Conservation (phyloP, 2,113 vertebrate genomes). For the Myiozetetes cayanensis region DNA sequence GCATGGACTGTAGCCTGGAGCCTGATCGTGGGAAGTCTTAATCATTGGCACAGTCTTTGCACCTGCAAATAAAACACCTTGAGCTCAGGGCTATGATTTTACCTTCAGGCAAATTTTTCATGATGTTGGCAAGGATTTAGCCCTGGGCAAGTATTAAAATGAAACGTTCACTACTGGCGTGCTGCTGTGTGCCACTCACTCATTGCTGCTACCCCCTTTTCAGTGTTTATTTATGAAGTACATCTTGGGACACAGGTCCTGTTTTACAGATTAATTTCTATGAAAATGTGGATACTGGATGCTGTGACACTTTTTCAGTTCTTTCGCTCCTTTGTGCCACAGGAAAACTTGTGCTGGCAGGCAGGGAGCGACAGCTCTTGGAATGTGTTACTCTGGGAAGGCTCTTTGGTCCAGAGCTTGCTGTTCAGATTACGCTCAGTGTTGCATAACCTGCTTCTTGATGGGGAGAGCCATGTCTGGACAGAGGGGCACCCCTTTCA, state of each 20-base stretch:
- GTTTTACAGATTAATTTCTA: neutral
- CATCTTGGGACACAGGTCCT: neutral
- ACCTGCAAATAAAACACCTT: neutral
- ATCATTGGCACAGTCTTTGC: neutral
- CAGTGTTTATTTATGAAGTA: neutral
- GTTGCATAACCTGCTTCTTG: neutral
- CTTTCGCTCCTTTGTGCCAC: neutral
- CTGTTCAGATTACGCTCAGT: neutral
- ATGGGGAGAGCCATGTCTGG: neutral
- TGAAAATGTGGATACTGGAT: neutral
- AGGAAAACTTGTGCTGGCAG: neutral
- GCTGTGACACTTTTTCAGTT: neutral
- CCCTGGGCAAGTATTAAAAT: neutral
- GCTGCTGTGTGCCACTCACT: neutral
- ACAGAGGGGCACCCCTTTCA: neutral
- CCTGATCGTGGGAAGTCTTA: neutral
- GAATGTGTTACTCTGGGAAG: neutral
- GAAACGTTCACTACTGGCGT: rapidly evolving
- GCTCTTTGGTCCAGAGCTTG: neutral
- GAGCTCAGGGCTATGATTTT: neutral
- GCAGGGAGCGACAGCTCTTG: neutral
- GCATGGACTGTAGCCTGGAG: neutral
- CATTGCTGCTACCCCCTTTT: neutral
- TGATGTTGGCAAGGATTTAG: neutral
- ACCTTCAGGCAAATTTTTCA: neutral